Evolutionary conservation across 2,113 vertebrate species (phyloP).

Genomic region (Dasyprocta punctata): DNA sequence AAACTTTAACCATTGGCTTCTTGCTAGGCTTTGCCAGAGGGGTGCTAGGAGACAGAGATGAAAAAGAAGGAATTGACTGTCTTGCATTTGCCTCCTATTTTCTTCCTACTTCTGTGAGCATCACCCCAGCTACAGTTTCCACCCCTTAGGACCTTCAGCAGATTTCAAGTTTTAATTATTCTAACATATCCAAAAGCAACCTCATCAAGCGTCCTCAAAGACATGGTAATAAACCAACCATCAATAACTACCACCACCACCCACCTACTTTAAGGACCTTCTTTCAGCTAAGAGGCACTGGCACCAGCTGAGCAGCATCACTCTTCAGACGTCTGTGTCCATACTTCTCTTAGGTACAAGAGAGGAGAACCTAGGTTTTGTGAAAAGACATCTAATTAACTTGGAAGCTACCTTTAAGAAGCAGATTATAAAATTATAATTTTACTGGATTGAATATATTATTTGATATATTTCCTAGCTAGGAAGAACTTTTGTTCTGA

Average conservation of each 20-base stretch:
- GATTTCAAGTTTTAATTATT: not conserved
- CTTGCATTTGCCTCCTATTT: not conserved
- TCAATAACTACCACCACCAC: not conserved
- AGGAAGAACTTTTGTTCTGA: not conserved
- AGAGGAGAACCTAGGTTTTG: not conserved
- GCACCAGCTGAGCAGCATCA: not conserved
- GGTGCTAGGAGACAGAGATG: not conserved
- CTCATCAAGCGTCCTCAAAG: not conserved
- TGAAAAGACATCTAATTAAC: not conserved
- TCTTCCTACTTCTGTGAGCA: not conserved
- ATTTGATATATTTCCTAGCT: not conserved
- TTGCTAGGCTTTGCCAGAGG: not conserved
- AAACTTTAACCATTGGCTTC: not conserved
- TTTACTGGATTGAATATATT: constrained; percentile 7
- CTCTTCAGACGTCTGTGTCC: not conserved
- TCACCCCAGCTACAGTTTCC: not conserved
- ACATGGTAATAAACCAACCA: not conserved
- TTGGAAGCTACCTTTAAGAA: constrained; percentile 13
- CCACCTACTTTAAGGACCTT: not conserved
- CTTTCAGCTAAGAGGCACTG: not conserved
- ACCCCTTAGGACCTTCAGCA: not conserved
- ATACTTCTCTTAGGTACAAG: not conserved
- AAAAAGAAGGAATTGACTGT: not conserved
- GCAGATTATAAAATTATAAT: not conserved
- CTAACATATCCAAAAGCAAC: not conserved